phyloP scores from a whole-genome alignment of 53 echinoderm and acorn worm species.

The Echinometra lucunter region DNA sequence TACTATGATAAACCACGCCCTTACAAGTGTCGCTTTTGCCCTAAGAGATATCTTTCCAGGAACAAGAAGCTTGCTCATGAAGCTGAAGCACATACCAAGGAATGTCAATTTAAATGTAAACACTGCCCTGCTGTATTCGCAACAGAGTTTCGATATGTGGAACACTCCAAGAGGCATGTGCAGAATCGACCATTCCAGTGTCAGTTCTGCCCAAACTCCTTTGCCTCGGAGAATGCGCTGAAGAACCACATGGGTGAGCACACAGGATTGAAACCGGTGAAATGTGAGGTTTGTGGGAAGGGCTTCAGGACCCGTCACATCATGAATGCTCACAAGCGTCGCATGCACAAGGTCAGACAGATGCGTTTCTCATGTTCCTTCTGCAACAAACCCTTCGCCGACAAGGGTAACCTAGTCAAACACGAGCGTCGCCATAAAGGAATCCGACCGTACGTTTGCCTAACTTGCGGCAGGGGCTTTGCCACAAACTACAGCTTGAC shows the following conservation, averaged over 20 bases:
- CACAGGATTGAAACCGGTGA: conserved; percentile 59
- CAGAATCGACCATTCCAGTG: conserved; percentile 60
- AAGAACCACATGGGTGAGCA: conserved; percentile 60
- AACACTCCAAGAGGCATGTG: conserved; percentile 54
- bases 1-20: conserved; percentile 62
- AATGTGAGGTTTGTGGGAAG: conserved; percentile 58
- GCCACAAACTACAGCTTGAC: conserved; percentile 45
- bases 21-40: conserved; percentile 53
- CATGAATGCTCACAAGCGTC: conserved; percentile 54
- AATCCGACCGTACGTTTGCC: conserved; percentile 58
- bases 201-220: conserved; percentile 37
- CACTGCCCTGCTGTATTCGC: conserved; percentile 51
- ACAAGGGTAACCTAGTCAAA: conserved; percentile 47
- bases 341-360: conserved; percentile 50
- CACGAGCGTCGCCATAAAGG: conserved; percentile 66
- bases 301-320: conserved; percentile 59
- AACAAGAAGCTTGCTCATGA: conserved; percentile 45
- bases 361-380: conserved; percentile 52
- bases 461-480: conserved; percentile 54
- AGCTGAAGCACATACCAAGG: conserved; percentile 47
- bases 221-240: conserved; percentile 45
- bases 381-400: conserved; percentile 59
- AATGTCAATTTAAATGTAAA: conserved; percentile 49
- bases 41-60: conserved; percentile 48
- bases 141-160: conserved; percentile 49